These are phyloP conservation scores for Cistogaster globosa DNA, from an alignment of 2,888 invertebrate genomes.

Conservation along the genomic window DNA sequence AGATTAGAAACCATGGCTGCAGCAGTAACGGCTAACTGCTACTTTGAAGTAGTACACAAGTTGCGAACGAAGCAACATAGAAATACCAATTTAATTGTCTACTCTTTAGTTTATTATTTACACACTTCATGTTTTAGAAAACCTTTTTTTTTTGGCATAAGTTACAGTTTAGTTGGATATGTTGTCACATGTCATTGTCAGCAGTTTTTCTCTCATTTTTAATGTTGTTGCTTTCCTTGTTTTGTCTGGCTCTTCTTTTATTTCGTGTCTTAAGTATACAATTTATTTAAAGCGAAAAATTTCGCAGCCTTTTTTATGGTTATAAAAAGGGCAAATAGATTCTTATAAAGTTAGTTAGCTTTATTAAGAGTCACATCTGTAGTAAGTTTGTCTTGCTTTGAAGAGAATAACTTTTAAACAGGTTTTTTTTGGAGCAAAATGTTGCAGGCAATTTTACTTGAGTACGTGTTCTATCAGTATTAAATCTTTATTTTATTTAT, in stretches of 20 bases:
- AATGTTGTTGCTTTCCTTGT: neutral
- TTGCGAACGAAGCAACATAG: too few species aligned
- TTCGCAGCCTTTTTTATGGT: neutral
- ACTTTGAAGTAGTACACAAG: too few species aligned
- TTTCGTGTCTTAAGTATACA: neutral
- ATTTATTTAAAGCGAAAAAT: neutral
- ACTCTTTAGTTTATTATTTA: neutral
- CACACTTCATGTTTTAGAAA: neutral
- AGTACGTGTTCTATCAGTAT: too few species aligned
- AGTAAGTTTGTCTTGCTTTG: neutral
- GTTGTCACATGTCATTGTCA: slow-evolving; percentile 55
- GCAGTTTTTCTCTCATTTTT: slow-evolving; percentile 9
- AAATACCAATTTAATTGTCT: too few species aligned
- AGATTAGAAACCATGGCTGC: too few species aligned
- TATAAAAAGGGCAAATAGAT: neutral
- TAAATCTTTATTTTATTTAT: too few species aligned
- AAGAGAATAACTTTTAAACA: neutral
- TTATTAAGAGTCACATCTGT: neutral
- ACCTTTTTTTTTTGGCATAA: neutral
- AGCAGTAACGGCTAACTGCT: too few species aligned
- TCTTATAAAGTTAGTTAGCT: neutral
- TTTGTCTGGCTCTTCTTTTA: too few species aligned
- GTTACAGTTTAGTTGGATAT: slow-evolving; percentile 20
- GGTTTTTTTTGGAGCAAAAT: too few species aligned
- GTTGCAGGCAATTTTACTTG: too few species aligned